A percentile compares a stretch with the other conserved stretches of the same genome.
These are phyloP conservation scores for Metacarcinus magister DNA, from an alignment of 2,888 invertebrate species.

Conservation along the genomic window DNA sequence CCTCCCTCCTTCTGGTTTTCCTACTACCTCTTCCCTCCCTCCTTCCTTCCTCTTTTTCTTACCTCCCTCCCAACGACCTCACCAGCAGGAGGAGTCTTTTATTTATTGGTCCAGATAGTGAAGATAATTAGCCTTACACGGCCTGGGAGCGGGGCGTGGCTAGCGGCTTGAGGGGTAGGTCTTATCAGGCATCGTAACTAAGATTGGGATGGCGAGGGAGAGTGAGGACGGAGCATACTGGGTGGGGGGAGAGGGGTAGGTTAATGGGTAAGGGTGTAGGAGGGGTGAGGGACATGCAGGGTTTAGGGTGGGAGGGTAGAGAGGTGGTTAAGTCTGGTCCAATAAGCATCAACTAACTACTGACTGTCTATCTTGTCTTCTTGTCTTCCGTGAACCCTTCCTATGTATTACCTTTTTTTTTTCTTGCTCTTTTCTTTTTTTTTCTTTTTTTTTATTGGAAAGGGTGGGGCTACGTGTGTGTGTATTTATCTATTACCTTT, in stretches of 20 bases:
- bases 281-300: not conserved
- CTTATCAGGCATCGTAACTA: conserved; percentile 33
- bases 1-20: not conserved
- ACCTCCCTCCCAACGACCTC: conserved; percentile 27
- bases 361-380: too few relatives aligned
- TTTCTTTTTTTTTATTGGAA: not conserved
- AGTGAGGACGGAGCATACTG: not conserved
- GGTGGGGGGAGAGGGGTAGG: not conserved
- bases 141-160: conserved; percentile 27
- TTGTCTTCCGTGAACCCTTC: conserved; percentile 38
- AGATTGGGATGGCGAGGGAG: conserved; percentile 14
- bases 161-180: not conserved
- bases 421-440: not conserved
- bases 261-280: not conserved
- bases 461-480: not conserved
- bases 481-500: not conserved
- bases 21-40: not conserved
- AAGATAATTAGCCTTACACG: conserved; percentile 20
- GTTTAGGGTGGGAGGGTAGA: not conserved
- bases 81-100: conserved; percentile 2
- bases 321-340: not conserved
- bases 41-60: not conserved
- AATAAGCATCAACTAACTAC: conserved; percentile 26
- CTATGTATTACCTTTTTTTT: not conserved
- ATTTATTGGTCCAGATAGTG: not conserved